Evolutionary conservation across 2,888 invertebrate genomes (phyloP).

Genomic region (Oscheius myriophilus): DNA sequence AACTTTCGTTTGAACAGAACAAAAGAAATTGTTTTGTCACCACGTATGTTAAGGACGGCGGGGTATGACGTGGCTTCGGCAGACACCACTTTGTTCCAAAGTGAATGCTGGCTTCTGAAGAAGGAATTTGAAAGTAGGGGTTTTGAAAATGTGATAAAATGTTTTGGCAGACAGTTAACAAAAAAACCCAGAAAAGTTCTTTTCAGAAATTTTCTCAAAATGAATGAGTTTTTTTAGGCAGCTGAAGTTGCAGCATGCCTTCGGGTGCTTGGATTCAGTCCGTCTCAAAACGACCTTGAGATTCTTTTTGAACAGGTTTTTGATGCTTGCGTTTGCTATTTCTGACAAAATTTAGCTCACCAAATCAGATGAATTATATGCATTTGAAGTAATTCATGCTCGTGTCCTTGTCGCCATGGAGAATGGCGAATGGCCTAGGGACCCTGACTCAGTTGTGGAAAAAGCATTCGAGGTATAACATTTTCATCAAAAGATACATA

Average conservation of each 20-base stretch:
- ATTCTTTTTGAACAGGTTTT: conserved; percentile 16
- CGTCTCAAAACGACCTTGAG: conserved; percentile 39
- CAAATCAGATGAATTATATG: conserved; percentile 28
- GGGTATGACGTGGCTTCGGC: not conserved
- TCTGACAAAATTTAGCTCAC: conserved; percentile 10
- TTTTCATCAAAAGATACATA: not conserved
- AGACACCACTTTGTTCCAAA: not conserved
- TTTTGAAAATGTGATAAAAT: too few species aligned
- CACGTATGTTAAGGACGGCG: too few species aligned
- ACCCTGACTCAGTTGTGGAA: conserved; percentile 8
- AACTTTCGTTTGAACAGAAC: too few species aligned
- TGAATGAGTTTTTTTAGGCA: conserved; percentile 19
- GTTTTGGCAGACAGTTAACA: too few species aligned
- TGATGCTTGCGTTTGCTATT: conserved; percentile 31
- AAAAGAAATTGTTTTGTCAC: too few species aligned
- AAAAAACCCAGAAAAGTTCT: too few species aligned
- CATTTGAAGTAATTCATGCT: conserved; percentile 41
- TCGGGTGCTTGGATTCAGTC: conserved; percentile 43
- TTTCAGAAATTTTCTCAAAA: too few species aligned
- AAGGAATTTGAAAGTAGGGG: too few species aligned
- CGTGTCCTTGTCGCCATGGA: conserved; percentile 43
- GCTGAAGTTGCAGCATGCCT: conserved; percentile 42
- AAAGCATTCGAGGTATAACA: conserved; percentile 21
- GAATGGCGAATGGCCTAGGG: conserved; percentile 41
- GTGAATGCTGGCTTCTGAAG: too few species aligned